Conservation (phyloP, 64 coral and sea anemone genomes). For the Porites australiensis region DNA sequence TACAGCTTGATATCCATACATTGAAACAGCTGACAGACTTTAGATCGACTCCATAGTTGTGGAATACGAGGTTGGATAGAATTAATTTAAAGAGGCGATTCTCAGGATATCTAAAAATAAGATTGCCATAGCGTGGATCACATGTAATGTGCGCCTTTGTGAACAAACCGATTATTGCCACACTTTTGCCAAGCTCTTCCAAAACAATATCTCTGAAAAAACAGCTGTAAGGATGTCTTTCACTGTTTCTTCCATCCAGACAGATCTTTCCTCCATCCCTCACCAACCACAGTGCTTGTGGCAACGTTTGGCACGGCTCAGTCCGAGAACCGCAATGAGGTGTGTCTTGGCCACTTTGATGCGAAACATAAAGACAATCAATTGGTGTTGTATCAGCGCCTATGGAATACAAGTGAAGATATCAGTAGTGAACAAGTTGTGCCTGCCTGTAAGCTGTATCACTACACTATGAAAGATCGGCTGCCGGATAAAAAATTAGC, state of each 20-base stretch:
- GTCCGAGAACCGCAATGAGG: not conserved
- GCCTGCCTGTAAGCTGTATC: too few relatives aligned
- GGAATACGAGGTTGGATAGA: conserved; percentile 6
- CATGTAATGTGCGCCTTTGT: not conserved
- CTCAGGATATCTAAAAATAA: not conserved
- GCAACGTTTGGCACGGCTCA: not conserved
- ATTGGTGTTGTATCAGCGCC: too few relatives aligned
- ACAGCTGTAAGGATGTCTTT: not conserved
- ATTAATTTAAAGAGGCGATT: not conserved
- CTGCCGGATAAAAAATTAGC: too few relatives aligned
- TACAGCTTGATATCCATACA: not conserved
- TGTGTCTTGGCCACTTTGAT: not conserved
- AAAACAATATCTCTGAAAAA: too few relatives aligned
- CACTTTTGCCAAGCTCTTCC: not conserved
- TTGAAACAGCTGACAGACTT: not conserved
- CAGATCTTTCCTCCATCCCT: not conserved
- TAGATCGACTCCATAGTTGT: not conserved
- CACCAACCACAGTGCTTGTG: not conserved
- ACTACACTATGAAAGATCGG: too few relatives aligned
- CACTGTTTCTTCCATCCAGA: not conserved
- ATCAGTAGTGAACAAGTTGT: too few relatives aligned
- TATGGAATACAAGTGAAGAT: too few relatives aligned
- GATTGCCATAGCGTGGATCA: too few relatives aligned
- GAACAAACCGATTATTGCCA: not conserved
- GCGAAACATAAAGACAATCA: not conserved